These are phyloP conservation scores for Phrixothrix hirtus DNA, from an alignment of 2,888 invertebrate species.

Conservation along the genomic window DNA sequence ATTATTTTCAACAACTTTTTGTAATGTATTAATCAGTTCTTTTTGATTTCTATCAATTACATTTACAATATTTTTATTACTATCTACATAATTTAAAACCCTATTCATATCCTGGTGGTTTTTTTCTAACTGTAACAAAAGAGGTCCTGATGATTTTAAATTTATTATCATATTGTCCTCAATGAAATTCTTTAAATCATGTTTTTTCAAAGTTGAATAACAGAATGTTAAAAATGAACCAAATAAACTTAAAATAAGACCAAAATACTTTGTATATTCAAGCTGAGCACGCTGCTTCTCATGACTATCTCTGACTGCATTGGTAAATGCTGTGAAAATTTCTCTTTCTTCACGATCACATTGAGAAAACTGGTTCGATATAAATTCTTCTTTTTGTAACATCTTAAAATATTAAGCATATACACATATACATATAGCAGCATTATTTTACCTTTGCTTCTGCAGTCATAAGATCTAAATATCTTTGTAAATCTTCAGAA, in stretches of 20 bases:
- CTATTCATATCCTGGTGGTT: slow-evolving; percentile 11
- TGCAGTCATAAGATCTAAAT: slow-evolving; percentile 72
- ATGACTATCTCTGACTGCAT: slow-evolving; percentile 78
- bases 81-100: slow-evolving; percentile 6
- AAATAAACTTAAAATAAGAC: slow-evolving; percentile 49
- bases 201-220: slow-evolving; percentile 47
- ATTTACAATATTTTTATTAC: slow-evolving; percentile 10
- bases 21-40: slow-evolving; percentile 16
- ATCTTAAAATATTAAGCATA: too few species aligned
- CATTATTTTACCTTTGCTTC: slow-evolving; percentile 61
- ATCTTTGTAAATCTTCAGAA: slow-evolving; percentile 70
- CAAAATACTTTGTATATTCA: slow-evolving; percentile 83
- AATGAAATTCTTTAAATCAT: slow-evolving; percentile 45
- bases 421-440: too few species aligned
- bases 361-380: too few species aligned
- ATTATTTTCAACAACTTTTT: too few species aligned
- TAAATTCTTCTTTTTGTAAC: slow-evolving; percentile 67
- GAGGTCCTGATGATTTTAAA: background rate
- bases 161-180: background rate
- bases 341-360: slow-evolving; percentile 77
- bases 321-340: slow-evolving; percentile 71
- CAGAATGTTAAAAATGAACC: slow-evolving; percentile 51
- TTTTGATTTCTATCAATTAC: slow-evolving; percentile 26
- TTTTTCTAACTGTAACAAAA: slow-evolving; percentile 12
- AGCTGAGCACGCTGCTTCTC: slow-evolving; percentile 81